These are phyloP conservation scores for Acanthococcus lagerstroemiae DNA, from an alignment of 2,888 invertebrate genomes.

Conservation along the genomic window DNA sequence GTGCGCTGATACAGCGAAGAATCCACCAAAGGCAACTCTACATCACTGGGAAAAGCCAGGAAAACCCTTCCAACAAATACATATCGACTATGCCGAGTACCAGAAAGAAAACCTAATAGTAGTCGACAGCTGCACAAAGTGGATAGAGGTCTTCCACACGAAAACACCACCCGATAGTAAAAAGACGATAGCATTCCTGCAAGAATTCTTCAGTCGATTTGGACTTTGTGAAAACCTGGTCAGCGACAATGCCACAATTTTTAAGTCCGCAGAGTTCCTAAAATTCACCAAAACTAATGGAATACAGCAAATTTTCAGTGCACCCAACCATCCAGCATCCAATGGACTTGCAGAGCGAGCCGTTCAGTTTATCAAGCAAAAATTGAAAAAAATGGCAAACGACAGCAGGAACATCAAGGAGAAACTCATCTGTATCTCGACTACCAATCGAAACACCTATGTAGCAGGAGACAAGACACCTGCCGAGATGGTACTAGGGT, in stretches of 20 bases:
- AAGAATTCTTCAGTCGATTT: conserved; percentile 9
- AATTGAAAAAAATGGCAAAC: conserved; percentile 5
- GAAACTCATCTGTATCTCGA: conserved; percentile 32
- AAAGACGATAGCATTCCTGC: conserved; percentile 2
- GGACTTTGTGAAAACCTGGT: conserved; percentile 1
- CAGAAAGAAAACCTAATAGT: neutral
- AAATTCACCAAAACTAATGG: neutral
- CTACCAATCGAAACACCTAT: conserved; percentile 33
- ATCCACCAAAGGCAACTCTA: conserved; percentile 22
- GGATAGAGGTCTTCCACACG: neutral
- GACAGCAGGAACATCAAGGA: too few relatives aligned
- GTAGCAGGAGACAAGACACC: conserved; percentile 31
- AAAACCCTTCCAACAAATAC: conserved; percentile 5
- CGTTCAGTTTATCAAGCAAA: neutral
- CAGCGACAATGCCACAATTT: conserved; percentile 18
- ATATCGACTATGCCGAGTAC: conserved; percentile 2
- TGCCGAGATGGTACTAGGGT: conserved; percentile 31
- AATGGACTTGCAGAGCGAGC: conserved; percentile 3
- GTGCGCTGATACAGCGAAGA: conserved; percentile 37
- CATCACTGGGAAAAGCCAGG: conserved; percentile 10
- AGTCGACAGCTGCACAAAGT: conserved; percentile 1
- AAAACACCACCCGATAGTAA: neutral
- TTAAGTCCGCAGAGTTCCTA: conserved; percentile 1
- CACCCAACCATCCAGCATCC: neutral
- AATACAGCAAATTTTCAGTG: conserved; percentile 1